These are phyloP conservation scores for Atta colombica DNA, from an alignment of 1,140 invertebrate species.

Conservation along the genomic window DNA sequence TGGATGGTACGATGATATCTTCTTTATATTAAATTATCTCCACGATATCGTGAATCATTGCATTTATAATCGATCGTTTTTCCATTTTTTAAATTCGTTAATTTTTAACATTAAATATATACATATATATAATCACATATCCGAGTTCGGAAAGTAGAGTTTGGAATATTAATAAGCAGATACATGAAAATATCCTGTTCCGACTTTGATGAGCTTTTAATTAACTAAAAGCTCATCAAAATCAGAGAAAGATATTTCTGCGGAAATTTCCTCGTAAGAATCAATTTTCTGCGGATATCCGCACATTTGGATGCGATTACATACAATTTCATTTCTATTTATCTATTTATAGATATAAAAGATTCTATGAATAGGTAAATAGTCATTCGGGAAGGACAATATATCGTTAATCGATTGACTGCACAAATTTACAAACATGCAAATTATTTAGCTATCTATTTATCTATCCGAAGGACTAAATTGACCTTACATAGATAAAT, in stretches of 20 bases:
- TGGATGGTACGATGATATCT: not conserved
- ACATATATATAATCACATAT: not conserved
- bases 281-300: not conserved
- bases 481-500: conserved; percentile 33
- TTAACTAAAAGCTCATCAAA: too few species aligned
- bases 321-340: not conserved
- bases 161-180: too few species aligned
- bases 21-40: not conserved
- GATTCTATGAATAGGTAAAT: conserved; percentile 19
- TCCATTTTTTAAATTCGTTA: not conserved
- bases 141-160: not conserved
- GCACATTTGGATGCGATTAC: too few species aligned
- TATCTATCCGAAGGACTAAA: conserved; percentile 8
- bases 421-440: conserved; percentile 6
- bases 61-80: not conserved
- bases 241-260: too few species aligned
- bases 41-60: not conserved
- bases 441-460: conserved; percentile 18
- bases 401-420: conserved; percentile 13
- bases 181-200: too few species aligned
- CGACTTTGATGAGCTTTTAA: too few species aligned
- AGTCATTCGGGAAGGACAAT: not conserved
- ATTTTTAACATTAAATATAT: not conserved
- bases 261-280: too few species aligned
- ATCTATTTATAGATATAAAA: conserved; percentile 4